Evolutionary conservation across 2,888 invertebrate species (phyloP).

Genomic region (Malachius bipustulatus): DNA sequence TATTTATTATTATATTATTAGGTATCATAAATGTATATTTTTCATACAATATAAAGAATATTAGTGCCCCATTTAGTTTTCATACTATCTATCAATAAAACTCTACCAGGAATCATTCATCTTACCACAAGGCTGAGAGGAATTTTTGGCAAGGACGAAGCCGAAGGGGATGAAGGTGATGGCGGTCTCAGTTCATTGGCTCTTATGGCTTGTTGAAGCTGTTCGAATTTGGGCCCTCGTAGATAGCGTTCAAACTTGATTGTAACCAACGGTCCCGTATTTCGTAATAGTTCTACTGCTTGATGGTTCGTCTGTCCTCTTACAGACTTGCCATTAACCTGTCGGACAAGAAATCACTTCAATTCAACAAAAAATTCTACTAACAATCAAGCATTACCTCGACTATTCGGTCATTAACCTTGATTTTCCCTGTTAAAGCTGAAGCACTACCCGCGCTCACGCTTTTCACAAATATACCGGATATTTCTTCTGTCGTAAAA

Average conservation of each 20-base stretch:
- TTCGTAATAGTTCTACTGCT: conserved; percentile 77
- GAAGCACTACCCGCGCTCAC: conserved; percentile 96
- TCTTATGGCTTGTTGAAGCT: conserved; percentile 63
- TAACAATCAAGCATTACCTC: conserved; percentile 41
- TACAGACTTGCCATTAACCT: conserved; percentile 77
- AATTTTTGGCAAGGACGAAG: conserved; percentile 62
- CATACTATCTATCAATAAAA: too few species aligned
- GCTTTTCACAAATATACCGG: conserved; percentile 99
- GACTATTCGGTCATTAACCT: conserved; percentile 93
- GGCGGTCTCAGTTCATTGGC: conserved; percentile 56
- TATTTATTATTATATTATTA: too few species aligned
- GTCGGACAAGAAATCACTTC: too few species aligned
- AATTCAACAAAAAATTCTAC: conserved; percentile 4
- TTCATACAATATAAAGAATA: too few species aligned
- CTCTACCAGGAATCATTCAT: too few species aligned
- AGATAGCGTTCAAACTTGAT: conserved; percentile 66
- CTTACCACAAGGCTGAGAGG: conserved; percentile 59
- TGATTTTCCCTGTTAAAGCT: conserved; percentile 80
- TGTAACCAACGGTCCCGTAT: conserved; percentile 63
- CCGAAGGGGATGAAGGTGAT: conserved; percentile 54
- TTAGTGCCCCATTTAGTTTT: too few species aligned
- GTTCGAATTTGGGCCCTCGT: conserved; percentile 79
- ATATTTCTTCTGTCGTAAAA: conserved; percentile 80
- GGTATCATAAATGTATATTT: too few species aligned
- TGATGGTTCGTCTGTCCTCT: conserved; percentile 90